phyloP scores from a whole-genome alignment of 1,140 invertebrate species.

The Agrypnia vestita region DNA sequence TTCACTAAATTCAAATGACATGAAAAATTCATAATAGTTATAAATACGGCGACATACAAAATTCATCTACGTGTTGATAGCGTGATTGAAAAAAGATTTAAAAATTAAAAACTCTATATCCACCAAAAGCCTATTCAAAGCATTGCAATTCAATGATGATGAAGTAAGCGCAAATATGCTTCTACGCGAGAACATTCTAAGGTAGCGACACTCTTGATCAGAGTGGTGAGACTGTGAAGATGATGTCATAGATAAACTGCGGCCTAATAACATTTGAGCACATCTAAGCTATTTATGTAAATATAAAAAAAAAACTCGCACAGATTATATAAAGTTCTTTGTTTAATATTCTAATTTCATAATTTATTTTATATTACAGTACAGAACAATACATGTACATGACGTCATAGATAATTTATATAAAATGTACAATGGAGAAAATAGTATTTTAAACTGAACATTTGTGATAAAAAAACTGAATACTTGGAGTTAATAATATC shows the following conservation, averaged over 20 bases:
- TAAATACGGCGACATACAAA: neutral
- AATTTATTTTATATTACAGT: too few relatives aligned
- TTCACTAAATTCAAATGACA: too few relatives aligned
- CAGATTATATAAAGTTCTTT: too few relatives aligned
- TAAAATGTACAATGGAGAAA: too few relatives aligned
- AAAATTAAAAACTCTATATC: conserved; percentile 20
- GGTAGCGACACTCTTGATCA: conserved; percentile 22
- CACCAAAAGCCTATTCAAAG: conserved; percentile 30
- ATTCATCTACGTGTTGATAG: conserved; percentile 11
- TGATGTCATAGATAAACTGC: conserved; percentile 9
- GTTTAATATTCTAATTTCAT: too few relatives aligned
- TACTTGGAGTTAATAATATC: too few relatives aligned
- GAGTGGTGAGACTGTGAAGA: conserved; percentile 32
- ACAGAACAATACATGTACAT: too few relatives aligned
- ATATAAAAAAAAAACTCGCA: too few relatives aligned
- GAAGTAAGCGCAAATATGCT: conserved; percentile 26
- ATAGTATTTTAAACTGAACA: too few relatives aligned
- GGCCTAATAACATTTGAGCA: conserved; percentile 19
- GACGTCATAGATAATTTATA: too few relatives aligned
- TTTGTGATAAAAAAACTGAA: too few relatives aligned
- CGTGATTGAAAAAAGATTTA: neutral
- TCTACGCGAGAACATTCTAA: conserved; percentile 39
- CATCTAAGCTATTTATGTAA: neutral
- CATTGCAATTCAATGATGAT: conserved; percentile 31
- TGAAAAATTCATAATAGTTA: too few relatives aligned